A percentile compares a stretch with the other conserved stretches of the same genome.
phyloP scores from a whole-genome alignment of 1,140 invertebrate species.

The Linepithema humile region DNA sequence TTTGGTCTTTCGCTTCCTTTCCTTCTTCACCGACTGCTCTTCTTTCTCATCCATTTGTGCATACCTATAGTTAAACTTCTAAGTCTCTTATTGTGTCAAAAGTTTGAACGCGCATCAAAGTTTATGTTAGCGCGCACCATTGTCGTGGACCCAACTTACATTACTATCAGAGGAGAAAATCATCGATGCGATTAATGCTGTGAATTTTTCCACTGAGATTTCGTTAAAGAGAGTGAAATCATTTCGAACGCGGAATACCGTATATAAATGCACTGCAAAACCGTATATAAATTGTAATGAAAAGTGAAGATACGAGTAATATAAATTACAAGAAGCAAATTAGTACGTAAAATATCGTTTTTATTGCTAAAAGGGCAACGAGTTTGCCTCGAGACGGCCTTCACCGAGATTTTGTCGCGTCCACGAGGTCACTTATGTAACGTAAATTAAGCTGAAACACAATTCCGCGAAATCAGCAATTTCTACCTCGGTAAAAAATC shows the following conservation, averaged over 20 bases:
- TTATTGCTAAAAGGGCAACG: not conserved
- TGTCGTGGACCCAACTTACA: too few species aligned
- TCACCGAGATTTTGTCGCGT: not conserved
- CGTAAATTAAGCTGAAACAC: not conserved
- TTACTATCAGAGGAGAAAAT: too few species aligned
- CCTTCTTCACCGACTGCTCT: not conserved
- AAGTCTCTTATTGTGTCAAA: too few species aligned
- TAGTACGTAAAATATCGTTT: not conserved
- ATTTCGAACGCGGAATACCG: too few species aligned
- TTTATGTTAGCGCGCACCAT: too few species aligned
- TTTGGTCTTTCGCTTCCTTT: conserved; percentile 25
- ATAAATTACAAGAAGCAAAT: not conserved
- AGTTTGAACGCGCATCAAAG: too few species aligned
- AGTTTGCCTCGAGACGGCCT: not conserved
- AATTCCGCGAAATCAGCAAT: conserved; percentile 57
- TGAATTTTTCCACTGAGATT: too few species aligned
- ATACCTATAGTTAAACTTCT: not conserved
- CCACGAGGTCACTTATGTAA: not conserved
- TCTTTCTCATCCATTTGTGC: not conserved
- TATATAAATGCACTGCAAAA: not conserved
- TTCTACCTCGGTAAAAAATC: conserved; percentile 33
- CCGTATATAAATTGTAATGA: not conserved
- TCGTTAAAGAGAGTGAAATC: too few species aligned
- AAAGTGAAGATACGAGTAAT: not conserved
- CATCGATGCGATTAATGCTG: too few species aligned